Evolutionary conservation across 2,888 invertebrate species (phyloP), one percentile per base, ranked within the genome.

Genomic region (Neoascia interrupta): DNA sequence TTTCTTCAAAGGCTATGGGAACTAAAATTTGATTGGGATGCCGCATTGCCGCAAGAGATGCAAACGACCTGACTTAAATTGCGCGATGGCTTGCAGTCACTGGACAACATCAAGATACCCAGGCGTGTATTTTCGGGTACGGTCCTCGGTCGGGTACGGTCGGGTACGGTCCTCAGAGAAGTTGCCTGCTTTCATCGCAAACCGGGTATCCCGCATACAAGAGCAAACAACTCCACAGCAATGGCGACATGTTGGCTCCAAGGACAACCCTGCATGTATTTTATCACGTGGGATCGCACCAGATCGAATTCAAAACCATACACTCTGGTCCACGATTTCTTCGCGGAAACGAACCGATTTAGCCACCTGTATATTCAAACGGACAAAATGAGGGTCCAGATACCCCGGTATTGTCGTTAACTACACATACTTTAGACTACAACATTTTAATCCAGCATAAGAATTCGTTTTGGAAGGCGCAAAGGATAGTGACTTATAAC

Each of bases 21-120:
- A 45, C 6, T 45, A 3, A 26, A 45, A 15, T 23, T 13, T 15
- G 26, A 45, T 11, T 45, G 45, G 45, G 26, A 45, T 45, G 26
- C 45, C 11, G 45, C 45, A 45, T 11, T 45, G 5, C 45, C 45
- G 1, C 26, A 45, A 45, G 45, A 45, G 28, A 45, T 45, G 45
- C 45, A 45, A 11, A 26, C 45, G 2, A 26, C 26, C 4, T 45
- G 45, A 15, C 3, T 45, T 3, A 45, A 45, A 23, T 45, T 26
- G 11, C 23, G 23, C 5, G 45, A 45, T 26, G 45, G 45, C 5
- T 15, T 45, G 6, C n/a, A 26, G 21, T n/a, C 15, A 5, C 26
- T 26, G 6, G 13, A 45, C 21, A 43, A 43, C n/a, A 43, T 21
- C 13, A 11, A 36, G 13, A 36, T 36, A 36, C 36, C 36, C 11